These are phyloP conservation scores for Nemopilema nomurai DNA, from an alignment of 30 jellyfish, hydroid and myxozoan species.

Conservation along the genomic window DNA sequence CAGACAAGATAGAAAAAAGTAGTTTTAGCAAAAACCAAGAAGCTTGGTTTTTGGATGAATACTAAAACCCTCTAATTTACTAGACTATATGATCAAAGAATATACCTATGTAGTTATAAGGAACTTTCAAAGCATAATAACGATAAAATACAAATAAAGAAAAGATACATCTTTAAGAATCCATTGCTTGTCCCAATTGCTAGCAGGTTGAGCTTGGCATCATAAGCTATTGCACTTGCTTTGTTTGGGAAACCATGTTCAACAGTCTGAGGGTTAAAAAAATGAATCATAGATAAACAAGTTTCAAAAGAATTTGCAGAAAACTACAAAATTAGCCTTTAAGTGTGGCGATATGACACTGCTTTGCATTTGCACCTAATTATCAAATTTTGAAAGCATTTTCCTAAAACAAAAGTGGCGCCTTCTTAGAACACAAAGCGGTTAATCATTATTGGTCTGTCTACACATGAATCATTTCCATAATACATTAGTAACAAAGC, in stretches of 20 bases:
- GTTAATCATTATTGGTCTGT: conserved; percentile 7
- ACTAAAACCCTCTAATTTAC: no score
- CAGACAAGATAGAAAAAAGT: no score
- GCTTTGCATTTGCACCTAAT: not conserved
- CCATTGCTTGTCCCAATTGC: conserved; percentile 98
- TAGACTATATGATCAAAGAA: no score
- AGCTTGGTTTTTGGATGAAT: no score
- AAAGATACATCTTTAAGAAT: conserved; percentile 78
- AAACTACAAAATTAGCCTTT: not conserved
- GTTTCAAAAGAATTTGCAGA: not conserved
- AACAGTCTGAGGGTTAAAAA: conserved; percentile 56
- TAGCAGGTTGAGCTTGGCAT: conserved; percentile 74
- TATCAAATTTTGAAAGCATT: not conserved
- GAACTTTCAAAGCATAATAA: no score
- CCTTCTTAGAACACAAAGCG: not conserved
- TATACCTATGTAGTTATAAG: no score
- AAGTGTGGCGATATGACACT: no score
- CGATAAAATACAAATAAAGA: not conserved
- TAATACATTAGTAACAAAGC: not conserved
- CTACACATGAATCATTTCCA: not conserved
- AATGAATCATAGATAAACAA: no score
- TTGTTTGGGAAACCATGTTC: conserved; percentile 98
- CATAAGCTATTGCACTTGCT: conserved; percentile 97
- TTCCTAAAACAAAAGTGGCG: not conserved
- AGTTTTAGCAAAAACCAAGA: no score